Evolutionary conservation across 2,797 vertebrate genomes (phyloP), one percentile per base, ranked within the genome.

Genomic region (Alcedo atthis): DNA sequence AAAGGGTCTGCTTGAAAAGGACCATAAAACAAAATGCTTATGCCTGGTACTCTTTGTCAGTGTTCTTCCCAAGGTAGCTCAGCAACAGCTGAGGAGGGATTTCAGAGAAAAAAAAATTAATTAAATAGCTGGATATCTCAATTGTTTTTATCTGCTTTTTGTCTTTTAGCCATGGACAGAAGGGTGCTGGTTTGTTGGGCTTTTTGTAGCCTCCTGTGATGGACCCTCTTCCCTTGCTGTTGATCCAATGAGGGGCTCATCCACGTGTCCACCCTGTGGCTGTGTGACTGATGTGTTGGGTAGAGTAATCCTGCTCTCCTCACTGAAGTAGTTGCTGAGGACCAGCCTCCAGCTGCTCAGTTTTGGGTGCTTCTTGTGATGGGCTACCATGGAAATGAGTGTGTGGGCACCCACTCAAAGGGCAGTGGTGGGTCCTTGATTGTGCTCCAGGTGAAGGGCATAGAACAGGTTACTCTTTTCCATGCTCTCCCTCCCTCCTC

Each of bases 231-330:
- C 22, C 17, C 12, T 8, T 61, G 1, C 17, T 55, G 15, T 49
- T 75, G 22, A 15, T 20, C 40, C 30, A 26, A 3, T 19, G 30
- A 54, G 10, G 22, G 14, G 10, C 17, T 22, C 33, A 16, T 9
- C 25, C 3, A 3, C 32, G 12, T 0, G 1, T 69, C 9, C 17
- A 8, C 8, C 10, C 20, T 8, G 26, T 9, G 43, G 19, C n/a
- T 49, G 20, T 17, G 30, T 0, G 1, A 8, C 48, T 17, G 21
- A 17, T 25, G 40, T 28, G 28, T 54, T 40, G 14, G 21, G 35
- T 12, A 21, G 17, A 62, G 46, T 54, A 54, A 30, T 20, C 10
- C 9, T 12, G 26, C 35, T 62, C 32, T 35, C 55, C 55, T 68
- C 11, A 10, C 3, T 22, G 37, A 37, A 48, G 10, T 8, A n/a